Evolutionary conservation across 2,888 invertebrate genomes (phyloP), one percentile per base, ranked within the genome.

Genomic region (Orgyia antiqua): DNA sequence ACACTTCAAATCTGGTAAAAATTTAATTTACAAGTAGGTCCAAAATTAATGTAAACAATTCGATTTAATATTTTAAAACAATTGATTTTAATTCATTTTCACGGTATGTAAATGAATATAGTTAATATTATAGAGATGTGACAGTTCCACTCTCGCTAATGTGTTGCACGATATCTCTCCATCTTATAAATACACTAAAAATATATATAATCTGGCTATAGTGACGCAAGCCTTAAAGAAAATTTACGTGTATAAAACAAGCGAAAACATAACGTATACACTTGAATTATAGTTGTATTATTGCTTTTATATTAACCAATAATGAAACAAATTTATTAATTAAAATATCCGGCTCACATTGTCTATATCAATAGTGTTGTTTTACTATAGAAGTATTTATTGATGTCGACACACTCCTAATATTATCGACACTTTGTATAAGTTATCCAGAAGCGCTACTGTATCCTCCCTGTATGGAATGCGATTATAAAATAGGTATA

Each of bases 401-500:
- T 36, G 34, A 33, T 38, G 6, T n/a, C n/a, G n/a, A n/a, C n/a
- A n/a, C n/a, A n/a, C n/a, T n/a, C 10, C 38, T 40, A 38, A 32
- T 18, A 13, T 29, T 37, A 45, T 42, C 40, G 33, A 50, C 30
- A 33, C 29, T 33, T 20, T 31, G 25, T 20, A 43, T 48, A 31
- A 37, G 53, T n/a, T n/a, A n/a, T n/a, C n/a, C n/a, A n/a, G n/a
- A n/a, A n/a, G n/a, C n/a, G n/a, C n/a, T n/a, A n/a, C n/a, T n/a
- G n/a, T n/a, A n/a, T n/a, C n/a, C 51, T 60, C 60, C 58, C 58
- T 61, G 58, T 58, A 55, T 72, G 73, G 73, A 73, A 73, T 72
- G 72, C 71, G 66, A 62, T 59, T 48, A 48, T 46, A 45, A 54
- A 53, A 30, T 44, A 56, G 44, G 38, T 37, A 42, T 43, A 45